These are phyloP conservation scores for Falco rusticolus DNA, from an alignment of 2,797 vertebrate species.

Conservation along the genomic window DNA sequence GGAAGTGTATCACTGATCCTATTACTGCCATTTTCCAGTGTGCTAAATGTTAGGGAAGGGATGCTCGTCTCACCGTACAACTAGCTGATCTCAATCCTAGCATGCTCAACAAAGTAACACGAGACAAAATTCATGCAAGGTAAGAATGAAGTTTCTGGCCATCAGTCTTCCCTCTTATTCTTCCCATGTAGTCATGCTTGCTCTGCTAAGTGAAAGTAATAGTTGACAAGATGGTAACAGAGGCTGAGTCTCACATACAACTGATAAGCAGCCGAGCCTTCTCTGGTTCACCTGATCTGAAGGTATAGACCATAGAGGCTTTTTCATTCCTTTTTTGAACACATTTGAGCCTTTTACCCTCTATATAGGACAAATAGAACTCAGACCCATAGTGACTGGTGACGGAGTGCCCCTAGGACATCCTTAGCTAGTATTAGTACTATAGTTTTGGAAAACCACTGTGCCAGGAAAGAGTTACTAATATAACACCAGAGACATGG, in stretches of 20 bases:
- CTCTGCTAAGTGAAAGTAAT: background rate
- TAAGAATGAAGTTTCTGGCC: background rate
- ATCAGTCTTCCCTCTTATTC: background rate
- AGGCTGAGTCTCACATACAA: background rate
- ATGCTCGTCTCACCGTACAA: background rate
- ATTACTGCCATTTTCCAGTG: background rate
- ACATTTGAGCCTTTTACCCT: background rate
- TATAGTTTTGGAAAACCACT: background rate
- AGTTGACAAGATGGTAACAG: background rate
- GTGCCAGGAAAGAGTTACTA: background rate
- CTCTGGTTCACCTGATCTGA: background rate
- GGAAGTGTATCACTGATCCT: background rate
- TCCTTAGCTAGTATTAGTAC: background rate
- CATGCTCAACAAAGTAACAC: fast-evolving
- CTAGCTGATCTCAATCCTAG: background rate
- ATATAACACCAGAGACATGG: background rate
- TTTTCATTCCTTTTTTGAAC: background rate
- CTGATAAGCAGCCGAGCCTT: background rate
- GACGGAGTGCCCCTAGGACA: background rate
- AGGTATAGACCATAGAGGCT: background rate
- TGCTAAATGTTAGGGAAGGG: background rate
- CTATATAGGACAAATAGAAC: background rate
- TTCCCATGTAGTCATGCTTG: background rate
- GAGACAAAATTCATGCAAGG: fast-evolving
- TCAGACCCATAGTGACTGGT: background rate